Conservation (phyloP, 92 coral and sea anemone species). For the Blastomussa wellsi region DNA sequence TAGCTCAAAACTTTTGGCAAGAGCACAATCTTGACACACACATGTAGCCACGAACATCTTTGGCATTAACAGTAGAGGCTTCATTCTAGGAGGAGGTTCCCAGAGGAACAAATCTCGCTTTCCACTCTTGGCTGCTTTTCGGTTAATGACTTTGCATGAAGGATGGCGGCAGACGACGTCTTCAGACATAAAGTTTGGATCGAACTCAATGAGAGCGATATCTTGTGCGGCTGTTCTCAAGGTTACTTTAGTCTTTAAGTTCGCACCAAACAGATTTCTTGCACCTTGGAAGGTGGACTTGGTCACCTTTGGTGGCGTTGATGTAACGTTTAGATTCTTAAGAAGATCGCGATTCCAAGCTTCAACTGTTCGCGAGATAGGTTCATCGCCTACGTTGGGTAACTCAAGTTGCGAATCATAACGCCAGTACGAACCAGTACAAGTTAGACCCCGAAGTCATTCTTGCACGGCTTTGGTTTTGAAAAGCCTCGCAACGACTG, state of each 20-base stretch:
- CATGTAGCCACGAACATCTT: too few relatives aligned
- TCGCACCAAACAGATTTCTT: neutral
- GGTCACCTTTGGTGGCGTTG: neutral
- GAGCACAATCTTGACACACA: too few relatives aligned
- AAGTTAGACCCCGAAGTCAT: too few relatives aligned
- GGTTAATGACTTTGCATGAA: slow-evolving; percentile 37
- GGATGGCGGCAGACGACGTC: slow-evolving; percentile 55
- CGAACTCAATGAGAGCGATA: slow-evolving; percentile 49
- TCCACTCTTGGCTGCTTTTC: neutral
- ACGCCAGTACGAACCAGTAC: too few relatives aligned
- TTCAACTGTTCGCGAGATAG: neutral
- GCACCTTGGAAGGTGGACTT: neutral
- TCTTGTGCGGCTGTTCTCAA: neutral
- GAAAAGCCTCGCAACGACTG: too few relatives aligned
- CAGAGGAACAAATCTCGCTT: slow-evolving; percentile 67
- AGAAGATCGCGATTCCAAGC: neutral
- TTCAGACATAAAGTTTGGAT: slow-evolving; percentile 49
- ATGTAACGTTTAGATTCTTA: too few relatives aligned
- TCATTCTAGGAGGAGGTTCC: slow-evolving; percentile 42
- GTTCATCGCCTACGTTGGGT: too few relatives aligned
- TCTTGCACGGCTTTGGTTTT: too few relatives aligned
- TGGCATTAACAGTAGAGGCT: too few relatives aligned
- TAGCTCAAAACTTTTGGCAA: too few relatives aligned
- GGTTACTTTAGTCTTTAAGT: neutral
- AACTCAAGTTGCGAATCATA: too few relatives aligned